Evolutionary conservation across 2,888 invertebrate species (phyloP).

Genomic region (Caenorhabditis auriculariae): DNA sequence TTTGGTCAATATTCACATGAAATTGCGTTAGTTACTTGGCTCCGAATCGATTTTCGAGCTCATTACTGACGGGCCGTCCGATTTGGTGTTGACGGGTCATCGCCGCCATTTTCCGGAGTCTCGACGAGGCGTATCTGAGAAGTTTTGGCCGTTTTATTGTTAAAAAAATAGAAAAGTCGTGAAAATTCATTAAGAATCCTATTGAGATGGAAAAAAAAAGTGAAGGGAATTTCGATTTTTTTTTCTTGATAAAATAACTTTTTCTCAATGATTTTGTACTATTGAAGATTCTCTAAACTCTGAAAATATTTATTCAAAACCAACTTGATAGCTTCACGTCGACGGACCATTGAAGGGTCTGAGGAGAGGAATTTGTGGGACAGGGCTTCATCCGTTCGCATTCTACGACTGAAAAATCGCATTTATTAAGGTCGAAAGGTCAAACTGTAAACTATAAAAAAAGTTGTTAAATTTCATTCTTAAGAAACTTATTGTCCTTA

Average conservation of each 20-base stretch:
- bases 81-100: constrained; percentile 32
- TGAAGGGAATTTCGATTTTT: too few relatives aligned
- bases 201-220: neutral
- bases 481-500: too few relatives aligned
- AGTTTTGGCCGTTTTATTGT: neutral
- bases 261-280: neutral
- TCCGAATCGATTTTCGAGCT: constrained; percentile 13
- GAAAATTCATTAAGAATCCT: neutral
- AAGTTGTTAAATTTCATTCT: too few relatives aligned
- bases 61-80: constrained; percentile 8
- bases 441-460: too few relatives aligned
- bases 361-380: constrained; percentile 94
- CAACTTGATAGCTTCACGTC: constrained; percentile 73
- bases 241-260: too few relatives aligned
- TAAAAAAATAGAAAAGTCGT: neutral
- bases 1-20: too few relatives aligned
- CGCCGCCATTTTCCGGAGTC: constrained; percentile 43
- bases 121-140: constrained; percentile 42
- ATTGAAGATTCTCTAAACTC: neutral
- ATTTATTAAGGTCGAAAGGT: neutral
- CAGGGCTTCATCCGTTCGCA: constrained; percentile 87
- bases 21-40: neutral
- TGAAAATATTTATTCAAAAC: constrained; percentile 6
- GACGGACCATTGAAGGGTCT: constrained; percentile 87
- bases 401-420: constrained; percentile 77